phyloP scores from a whole-genome alignment of 2,113 vertebrate genomes.

The Ginglymostoma cirratum region DNA sequence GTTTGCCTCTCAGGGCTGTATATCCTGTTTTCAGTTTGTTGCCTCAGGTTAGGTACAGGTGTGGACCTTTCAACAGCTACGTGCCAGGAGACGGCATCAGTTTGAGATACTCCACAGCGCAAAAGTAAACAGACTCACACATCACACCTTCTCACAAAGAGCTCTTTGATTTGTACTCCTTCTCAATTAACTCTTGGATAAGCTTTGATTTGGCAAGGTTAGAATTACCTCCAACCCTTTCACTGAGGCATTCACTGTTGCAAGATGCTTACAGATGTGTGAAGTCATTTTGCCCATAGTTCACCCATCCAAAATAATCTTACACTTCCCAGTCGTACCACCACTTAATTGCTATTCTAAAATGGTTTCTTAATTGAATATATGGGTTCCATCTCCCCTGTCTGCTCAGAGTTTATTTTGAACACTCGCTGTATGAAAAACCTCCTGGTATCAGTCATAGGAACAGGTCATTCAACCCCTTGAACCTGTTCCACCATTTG shows the following conservation, averaged over 20 bases:
- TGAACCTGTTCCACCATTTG: background rate
- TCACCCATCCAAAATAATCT: background rate
- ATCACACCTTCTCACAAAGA: constrained; percentile 8
- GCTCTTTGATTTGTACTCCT: background rate
- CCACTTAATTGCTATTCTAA: background rate
- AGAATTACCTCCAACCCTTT: background rate
- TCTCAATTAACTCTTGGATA: constrained; percentile 14
- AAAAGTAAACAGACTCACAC: background rate
- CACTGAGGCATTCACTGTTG: background rate
- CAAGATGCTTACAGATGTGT: background rate
- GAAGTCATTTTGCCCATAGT: background rate
- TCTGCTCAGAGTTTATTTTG: background rate
- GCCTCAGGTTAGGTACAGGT: constrained; percentile 39
- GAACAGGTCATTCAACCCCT: background rate
- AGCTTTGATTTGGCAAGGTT: background rate
- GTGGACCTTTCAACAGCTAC: constrained; percentile 24
- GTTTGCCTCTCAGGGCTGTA: constrained; percentile 37
- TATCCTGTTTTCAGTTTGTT: constrained; percentile 8
- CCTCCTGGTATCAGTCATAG: background rate
- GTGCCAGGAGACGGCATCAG: background rate
- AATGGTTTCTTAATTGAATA: background rate
- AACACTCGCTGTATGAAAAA: background rate
- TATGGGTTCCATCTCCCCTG: background rate
- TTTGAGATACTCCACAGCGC: background rate
- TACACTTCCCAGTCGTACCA: background rate